phyloP scores from a whole-genome alignment of 2,888 invertebrate genomes.

The Chrysodeixis includens region DNA sequence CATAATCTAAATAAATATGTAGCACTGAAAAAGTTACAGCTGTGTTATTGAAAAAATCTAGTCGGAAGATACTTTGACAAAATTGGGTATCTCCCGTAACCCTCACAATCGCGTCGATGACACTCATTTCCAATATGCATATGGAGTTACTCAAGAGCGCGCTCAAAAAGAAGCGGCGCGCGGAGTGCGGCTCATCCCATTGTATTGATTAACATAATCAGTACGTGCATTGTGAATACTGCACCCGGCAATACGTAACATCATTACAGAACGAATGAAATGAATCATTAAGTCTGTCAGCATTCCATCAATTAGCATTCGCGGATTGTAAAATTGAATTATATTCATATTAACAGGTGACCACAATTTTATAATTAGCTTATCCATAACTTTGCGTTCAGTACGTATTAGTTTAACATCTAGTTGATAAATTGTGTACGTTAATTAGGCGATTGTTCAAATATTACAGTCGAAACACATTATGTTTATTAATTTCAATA shows the following conservation, averaged over 20 bases:
- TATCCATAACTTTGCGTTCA: slow-evolving; percentile 46
- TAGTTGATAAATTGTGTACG: slow-evolving; percentile 38
- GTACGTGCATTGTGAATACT: slow-evolving; percentile 44
- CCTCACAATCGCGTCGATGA: neutral
- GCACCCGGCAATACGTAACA: slow-evolving; percentile 66
- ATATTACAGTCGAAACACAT: neutral
- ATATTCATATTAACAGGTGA: slow-evolving; percentile 47
- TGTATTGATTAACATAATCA: slow-evolving; percentile 46
- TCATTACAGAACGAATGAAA: slow-evolving; percentile 72
- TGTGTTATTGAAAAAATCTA: neutral
- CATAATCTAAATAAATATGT: too few species aligned
- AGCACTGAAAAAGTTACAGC: neutral
- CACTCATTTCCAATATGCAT: neutral
- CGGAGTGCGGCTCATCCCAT: slow-evolving; percentile 15
- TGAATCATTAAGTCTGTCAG: slow-evolving; percentile 70
- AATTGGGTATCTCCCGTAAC: neutral
- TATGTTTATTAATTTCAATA: slow-evolving; percentile 5
- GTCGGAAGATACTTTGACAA: neutral
- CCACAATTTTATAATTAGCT: slow-evolving; percentile 54
- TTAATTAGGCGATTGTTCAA: slow-evolving; percentile 32
- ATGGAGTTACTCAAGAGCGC: neutral
- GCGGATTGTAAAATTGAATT: slow-evolving; percentile 57
- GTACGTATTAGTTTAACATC: slow-evolving; percentile 29
- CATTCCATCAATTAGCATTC: slow-evolving; percentile 74
- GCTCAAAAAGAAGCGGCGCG: slow-evolving; percentile 11